Base-by-base conservation (phyloP, 1,140 invertebrate genomes). In the Thaumatotibia leucotreta region DNA sequence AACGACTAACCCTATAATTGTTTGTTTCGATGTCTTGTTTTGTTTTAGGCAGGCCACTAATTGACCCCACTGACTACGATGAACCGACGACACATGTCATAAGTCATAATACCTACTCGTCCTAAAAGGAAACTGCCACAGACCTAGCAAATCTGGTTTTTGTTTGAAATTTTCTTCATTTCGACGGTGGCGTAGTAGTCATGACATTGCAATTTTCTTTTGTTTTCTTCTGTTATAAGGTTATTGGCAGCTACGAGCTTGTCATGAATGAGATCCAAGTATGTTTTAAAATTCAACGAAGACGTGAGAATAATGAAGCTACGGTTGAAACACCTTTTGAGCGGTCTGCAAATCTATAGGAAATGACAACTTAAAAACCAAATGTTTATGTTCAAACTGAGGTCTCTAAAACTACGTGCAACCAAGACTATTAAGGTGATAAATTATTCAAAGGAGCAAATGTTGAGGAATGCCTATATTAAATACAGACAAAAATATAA, bases 41-140 rank as follows among this genome's bases (percentile, higher is more conserved):
- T 58, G 52, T 58, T 58, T 58, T 58, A 58, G 52, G 24, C n/a
- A 31, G 27, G 24, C 23, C 27, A 58, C 52, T 58, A 27, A 29
- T 52, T 45, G 17, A 45, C 39, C 39, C 17, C 17, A 20, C 39
- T 45, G 39, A 45, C 39, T 20, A 20, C 33, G 11, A 35, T 6
- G 20, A 20, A 17, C n/a, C n/a, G 8, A 45, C 39, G 39, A 20
- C 11, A 45, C 39, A 45, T 39, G 14, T 20, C 39, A 20, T n/a
- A n/a, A 11, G 10, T 17, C 11, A 45, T 14, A 11, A 45, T 29
- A 45, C n/a, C n/a, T n/a, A n/a, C n/a, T n/a, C n/a, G n/a, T 45
- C 5, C n/a, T 45, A 14, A 45, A 11, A 45, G 39, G 39, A 45
- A 45, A 45, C 39, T 17, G 11, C 32, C 35, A 39, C 35, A 39